These are phyloP conservation scores for Polydrusus tereticollis DNA, from an alignment of 2,888 invertebrate species.

Conservation along the genomic window DNA sequence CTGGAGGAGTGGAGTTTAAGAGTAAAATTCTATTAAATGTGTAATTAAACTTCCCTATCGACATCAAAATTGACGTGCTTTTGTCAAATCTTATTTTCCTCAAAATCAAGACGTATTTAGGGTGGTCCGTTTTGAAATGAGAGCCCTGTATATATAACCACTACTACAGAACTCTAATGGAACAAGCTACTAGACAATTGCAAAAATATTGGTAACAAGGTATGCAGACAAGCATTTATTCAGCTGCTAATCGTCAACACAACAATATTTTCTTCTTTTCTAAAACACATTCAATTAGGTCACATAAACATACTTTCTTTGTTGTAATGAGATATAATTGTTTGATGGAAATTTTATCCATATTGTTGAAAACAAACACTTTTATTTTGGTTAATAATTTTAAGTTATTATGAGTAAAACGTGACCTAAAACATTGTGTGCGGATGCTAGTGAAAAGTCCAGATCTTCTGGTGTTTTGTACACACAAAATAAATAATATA, in stretches of 20 bases:
- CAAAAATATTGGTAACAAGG: conserved; percentile 12
- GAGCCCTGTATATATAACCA: not conserved
- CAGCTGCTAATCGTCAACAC: not conserved
- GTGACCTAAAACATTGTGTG: not conserved
- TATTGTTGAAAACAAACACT: not conserved
- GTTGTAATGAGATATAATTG: too few species aligned
- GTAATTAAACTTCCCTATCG: too few species aligned
- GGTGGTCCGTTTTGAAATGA: too few species aligned
- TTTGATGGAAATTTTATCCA: not conserved
- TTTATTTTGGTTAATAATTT: not conserved
- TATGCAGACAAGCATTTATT: not conserved
- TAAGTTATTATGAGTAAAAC: not conserved
- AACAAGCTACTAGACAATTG: not conserved
- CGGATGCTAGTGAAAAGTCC: not conserved
- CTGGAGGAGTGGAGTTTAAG: too few species aligned
- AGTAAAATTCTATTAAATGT: too few species aligned
- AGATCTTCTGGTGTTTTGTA: not conserved
- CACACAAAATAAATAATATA: conserved; percentile 1
- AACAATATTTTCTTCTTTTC: not conserved
- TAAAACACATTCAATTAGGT: too few species aligned
- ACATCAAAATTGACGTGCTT: too few species aligned
- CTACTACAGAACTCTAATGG: not conserved
- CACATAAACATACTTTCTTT: too few species aligned
- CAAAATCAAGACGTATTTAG: too few species aligned
- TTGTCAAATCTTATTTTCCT: too few species aligned